Evolutionary conservation across 2,113 vertebrate genomes (phyloP).

Genomic region (Platysternon megacephalum): DNA sequence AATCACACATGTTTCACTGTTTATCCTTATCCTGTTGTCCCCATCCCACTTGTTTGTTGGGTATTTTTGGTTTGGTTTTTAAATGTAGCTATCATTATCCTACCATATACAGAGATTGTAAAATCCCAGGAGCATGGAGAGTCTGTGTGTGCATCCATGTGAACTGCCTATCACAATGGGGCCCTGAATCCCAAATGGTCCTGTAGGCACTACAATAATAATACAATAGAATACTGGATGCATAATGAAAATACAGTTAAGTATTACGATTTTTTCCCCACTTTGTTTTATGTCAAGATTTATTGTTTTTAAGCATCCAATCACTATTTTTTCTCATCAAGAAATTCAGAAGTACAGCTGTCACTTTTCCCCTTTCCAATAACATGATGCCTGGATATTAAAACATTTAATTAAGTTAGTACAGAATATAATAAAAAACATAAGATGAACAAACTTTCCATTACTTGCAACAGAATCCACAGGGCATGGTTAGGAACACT

Average conservation of each 20-base stretch:
- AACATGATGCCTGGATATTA: background rate
- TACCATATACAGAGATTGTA: background rate
- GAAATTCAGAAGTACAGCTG: background rate
- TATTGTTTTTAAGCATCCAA: background rate
- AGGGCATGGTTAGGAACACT: background rate
- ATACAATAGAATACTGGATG: background rate
- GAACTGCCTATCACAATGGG: background rate
- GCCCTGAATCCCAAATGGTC: background rate
- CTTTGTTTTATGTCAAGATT: background rate
- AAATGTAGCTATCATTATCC: background rate
- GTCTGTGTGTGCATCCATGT: accelerated
- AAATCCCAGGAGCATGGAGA: background rate
- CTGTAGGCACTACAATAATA: background rate
- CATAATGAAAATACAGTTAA: background rate
- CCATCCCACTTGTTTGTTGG: background rate
- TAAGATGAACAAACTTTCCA: background rate
- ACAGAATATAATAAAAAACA: background rate
- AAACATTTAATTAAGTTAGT: background rate
- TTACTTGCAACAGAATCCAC: background rate
- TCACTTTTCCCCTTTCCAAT: background rate
- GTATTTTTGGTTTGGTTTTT: background rate
- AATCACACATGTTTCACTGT: background rate
- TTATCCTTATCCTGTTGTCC: background rate
- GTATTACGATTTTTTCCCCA: background rate
- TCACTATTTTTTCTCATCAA: background rate